Percentiles rank a stretch among this genome's conserved stretches.
Conservation (phyloP, 1,140 invertebrate species). For the Drosophila tsacasi region DNA sequence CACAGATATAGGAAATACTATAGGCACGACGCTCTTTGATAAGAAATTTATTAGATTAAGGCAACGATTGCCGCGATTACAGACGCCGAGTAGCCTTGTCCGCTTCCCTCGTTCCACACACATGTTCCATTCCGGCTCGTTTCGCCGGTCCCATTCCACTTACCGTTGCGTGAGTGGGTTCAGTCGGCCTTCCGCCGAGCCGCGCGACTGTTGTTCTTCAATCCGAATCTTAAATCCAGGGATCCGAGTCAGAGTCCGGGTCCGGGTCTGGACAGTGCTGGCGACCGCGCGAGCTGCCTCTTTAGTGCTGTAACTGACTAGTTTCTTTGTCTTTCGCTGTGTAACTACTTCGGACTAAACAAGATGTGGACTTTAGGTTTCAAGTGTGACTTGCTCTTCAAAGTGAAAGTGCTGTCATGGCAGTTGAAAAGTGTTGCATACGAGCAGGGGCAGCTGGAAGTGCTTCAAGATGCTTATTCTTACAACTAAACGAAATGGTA, state of each 20-base stretch:
- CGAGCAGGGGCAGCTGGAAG: constrained; percentile 23
- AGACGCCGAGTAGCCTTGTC: constrained; percentile 35
- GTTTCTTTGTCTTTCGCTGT: constrained; percentile 21
- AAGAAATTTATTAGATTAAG: constrained; percentile 82
- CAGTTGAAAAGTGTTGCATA: constrained; percentile 25
- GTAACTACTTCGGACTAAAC: constrained; percentile 18
- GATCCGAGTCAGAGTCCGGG: background rate
- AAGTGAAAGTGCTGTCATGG: constrained; percentile 39
- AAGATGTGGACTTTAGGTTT: constrained; percentile 38
- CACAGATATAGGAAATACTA: constrained; percentile 22
- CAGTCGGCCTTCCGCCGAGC: constrained; percentile 63
- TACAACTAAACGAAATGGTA: background rate
- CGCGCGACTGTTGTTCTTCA: constrained; percentile 51
- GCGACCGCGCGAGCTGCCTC: constrained; percentile 2
- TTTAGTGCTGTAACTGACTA: background rate
- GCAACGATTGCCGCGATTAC: constrained; percentile 73
- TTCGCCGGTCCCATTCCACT: constrained; percentile 18
- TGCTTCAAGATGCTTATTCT: background rate
- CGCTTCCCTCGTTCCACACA: constrained; percentile 10
- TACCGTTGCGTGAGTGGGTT: constrained; percentile 44
- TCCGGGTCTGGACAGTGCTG: constrained; percentile 6
- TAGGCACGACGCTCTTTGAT: constrained; percentile 61
- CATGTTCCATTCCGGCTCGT: constrained; percentile 5
- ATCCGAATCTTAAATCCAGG: constrained; percentile 24
- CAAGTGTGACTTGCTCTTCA: constrained; percentile 26